phyloP scores from a whole-genome alignment of 2,888 invertebrate genomes.

The Serrognathus titanus region DNA sequence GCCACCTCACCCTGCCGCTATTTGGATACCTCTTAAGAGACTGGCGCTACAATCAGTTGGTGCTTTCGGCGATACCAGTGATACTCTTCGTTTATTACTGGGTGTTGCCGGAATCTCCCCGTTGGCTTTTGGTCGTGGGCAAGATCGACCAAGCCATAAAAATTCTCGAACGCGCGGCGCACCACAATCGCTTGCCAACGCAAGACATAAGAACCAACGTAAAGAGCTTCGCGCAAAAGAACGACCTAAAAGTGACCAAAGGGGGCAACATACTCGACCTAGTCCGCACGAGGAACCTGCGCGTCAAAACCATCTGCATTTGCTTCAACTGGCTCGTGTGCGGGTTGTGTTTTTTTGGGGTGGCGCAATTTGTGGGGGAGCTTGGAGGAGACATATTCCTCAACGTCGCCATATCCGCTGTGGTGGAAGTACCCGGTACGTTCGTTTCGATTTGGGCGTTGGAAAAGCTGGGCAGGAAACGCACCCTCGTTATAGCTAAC shows the following conservation, averaged over 20 bases:
- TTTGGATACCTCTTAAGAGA: slow-evolving; percentile 55
- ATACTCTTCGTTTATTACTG: slow-evolving; percentile 62
- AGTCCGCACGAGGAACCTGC: slow-evolving; percentile 66
- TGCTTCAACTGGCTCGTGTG: slow-evolving; percentile 80
- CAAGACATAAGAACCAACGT: slow-evolving; percentile 39
- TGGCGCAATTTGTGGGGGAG: slow-evolving; percentile 78
- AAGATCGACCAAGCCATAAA: slow-evolving; percentile 59
- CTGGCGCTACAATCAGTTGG: slow-evolving; percentile 57
- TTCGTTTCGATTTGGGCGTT: slow-evolving; percentile 60
- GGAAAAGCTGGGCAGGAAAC: slow-evolving; percentile 64
- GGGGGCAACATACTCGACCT: slow-evolving; percentile 56
- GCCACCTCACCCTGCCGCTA: slow-evolving; percentile 54
- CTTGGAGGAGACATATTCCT: slow-evolving; percentile 77
- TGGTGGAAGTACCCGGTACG: slow-evolving; percentile 60
- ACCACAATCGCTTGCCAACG: slow-evolving; percentile 44
- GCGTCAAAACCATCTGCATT: slow-evolving; percentile 68
- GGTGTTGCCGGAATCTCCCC: slow-evolving; percentile 74
- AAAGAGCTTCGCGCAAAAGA: slow-evolving; percentile 24
- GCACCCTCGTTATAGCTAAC: slow-evolving; percentile 63
- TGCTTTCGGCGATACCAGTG: slow-evolving; percentile 57
- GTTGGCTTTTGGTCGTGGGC: slow-evolving; percentile 72
- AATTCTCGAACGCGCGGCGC: slow-evolving; percentile 64
- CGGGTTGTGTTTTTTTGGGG: slow-evolving; percentile 83
- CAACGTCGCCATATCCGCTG: slow-evolving; percentile 79
- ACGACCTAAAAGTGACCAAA: slow-evolving; percentile 7